A percentile compares a stretch with the other conserved stretches of the same genome.
phyloP scores from a whole-genome alignment of 2,797 vertebrate species.

The Urocyon cinereoargenteus region DNA sequence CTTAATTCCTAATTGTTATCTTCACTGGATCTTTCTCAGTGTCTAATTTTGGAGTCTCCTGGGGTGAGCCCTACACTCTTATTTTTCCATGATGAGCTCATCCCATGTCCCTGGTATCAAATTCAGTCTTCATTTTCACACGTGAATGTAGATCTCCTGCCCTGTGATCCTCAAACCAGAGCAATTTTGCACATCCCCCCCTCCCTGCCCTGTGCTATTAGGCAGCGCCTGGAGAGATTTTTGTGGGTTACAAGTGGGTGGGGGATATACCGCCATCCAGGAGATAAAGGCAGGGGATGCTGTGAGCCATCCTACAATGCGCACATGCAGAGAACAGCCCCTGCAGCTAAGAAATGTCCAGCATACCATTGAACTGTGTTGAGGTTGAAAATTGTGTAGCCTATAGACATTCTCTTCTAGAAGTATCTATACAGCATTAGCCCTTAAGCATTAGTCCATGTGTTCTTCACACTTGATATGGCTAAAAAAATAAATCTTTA shows the following conservation, averaged over 20 bases:
- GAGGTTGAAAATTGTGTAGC: not conserved
- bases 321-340: not conserved
- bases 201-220: not conserved
- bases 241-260: not conserved
- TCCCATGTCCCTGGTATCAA: not conserved
- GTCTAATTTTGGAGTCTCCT: not conserved
- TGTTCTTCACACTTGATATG: not conserved
- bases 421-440: rapidly evolving
- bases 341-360: too few relatives aligned
- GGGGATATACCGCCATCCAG: not conserved
- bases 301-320: rapidly evolving
- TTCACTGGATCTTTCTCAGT: not conserved
- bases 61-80: not conserved
- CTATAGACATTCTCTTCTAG: not conserved
- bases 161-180: not conserved
- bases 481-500: not conserved
- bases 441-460: rapidly evolving
- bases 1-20: not conserved
- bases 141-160: not conserved
- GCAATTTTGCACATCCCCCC: not conserved
- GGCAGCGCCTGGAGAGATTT: not conserved
- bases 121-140: not conserved
- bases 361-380: not conserved
- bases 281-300: not conserved
- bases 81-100: not conserved